phyloP scores from a whole-genome alignment of 2,888 invertebrate genomes.

The Nomada lathburiana region DNA sequence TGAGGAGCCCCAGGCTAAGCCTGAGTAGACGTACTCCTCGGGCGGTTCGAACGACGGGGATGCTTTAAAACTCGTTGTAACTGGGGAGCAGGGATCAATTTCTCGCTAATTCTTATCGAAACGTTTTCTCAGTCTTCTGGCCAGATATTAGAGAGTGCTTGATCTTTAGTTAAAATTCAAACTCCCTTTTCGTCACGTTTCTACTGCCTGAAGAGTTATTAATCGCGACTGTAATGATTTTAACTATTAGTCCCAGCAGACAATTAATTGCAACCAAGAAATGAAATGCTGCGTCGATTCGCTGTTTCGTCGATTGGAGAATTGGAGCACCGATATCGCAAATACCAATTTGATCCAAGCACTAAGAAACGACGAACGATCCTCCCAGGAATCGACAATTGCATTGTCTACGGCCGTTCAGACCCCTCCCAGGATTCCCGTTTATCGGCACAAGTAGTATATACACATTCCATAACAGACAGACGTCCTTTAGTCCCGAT shows the following conservation, averaged over 20 bases:
- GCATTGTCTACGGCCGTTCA: background rate
- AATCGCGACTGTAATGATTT: constrained; percentile 28
- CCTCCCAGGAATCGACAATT: background rate
- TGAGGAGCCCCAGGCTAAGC: constrained; percentile 26
- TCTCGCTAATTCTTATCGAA: constrained; percentile 47
- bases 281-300: background rate
- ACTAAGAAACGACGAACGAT: constrained; percentile 1
- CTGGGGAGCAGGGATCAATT: constrained; percentile 29
- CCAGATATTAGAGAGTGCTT: constrained; percentile 33
- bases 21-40: constrained; percentile 36
- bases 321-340: background rate
- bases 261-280: background rate
- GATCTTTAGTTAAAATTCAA: constrained; percentile 38
- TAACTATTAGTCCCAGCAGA: constrained; percentile 6
- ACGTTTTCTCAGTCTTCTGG: constrained; percentile 35
- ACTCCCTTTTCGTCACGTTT: constrained; percentile 15
- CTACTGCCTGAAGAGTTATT: background rate
- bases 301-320: background rate
- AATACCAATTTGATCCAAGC: background rate
- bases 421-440: background rate
- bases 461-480: constrained; percentile 3
- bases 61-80: constrained; percentile 57
- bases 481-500: constrained; percentile 12
- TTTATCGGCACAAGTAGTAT: constrained; percentile 4
- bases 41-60: constrained; percentile 41